Evolutionary conservation across 2,797 vertebrate genomes (phyloP), one percentile per base, ranked within the genome.

Genomic region (Falco cherrug): DNA sequence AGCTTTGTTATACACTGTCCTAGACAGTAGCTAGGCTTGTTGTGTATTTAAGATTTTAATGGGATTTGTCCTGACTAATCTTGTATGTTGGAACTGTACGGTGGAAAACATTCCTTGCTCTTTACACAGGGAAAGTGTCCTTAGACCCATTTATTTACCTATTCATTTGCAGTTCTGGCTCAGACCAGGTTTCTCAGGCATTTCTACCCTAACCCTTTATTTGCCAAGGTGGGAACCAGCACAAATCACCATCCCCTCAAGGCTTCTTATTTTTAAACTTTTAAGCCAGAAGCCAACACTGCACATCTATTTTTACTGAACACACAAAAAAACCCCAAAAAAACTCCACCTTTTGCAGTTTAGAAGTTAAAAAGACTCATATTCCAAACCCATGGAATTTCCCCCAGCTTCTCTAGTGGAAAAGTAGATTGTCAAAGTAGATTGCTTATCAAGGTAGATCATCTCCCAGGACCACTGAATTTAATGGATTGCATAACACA

Each of bases 11-110:
- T 56, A 60, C 43, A 41, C 33, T 87, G 68, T 57, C 56, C 41
- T 57, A 64, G 51, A 91, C 47, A 53, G 75, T 70, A 56, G 56
- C 33, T 75, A 78, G 73, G 54, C 33, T 95, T 86, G 39, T 73
- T 96, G 89, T 93, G 85, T 91, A 73, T 87, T 94, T 95, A 93
- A 97, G 65, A 89, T 93, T 93, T 96, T 91, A 69, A 86, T 84
- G 56, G 86, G 76, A 86, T 94, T 97, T 96, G 64, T 89, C 65
- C 67, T 83, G 65, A 47, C 28, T 97, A 84, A 96, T 90, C 77
- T 95, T 65, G 12, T 10, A 39, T 33, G 25, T 88, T 92, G 53
- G 67, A 94, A 89, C 43, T 81, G 37, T 47, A 61, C 18, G 73
- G 28, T 76, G 35, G 77, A 82, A 89, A 90, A 48, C 7, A 85